Evolutionary conservation across 2,888 invertebrate species (phyloP).

Genomic region (Tanypteryx hageni): DNA sequence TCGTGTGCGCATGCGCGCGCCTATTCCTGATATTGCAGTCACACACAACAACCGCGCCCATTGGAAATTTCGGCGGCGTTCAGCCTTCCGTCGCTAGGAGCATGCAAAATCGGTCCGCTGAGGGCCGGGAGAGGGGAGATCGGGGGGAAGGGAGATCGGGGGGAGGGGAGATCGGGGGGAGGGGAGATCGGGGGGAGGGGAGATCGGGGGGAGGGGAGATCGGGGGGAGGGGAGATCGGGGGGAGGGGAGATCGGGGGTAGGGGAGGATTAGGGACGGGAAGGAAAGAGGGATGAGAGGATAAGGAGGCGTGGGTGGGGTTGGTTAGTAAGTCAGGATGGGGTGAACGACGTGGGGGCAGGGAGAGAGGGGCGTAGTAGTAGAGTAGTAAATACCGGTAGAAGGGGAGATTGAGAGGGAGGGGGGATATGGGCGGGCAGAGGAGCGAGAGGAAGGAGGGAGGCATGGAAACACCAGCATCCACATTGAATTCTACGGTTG

Average conservation of each 20-base stretch:
- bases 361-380: constrained; percentile 72
- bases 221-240: constrained; percentile 65
- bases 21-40: too few relatives aligned
- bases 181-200: constrained; percentile 67
- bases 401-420: not conserved
- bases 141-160: constrained; percentile 67
- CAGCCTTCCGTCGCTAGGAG: not conserved
- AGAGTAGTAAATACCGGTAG: constrained; percentile 69
- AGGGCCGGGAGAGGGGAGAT: constrained; percentile 48
- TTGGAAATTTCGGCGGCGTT: not conserved
- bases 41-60: too few relatives aligned
- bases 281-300: constrained; percentile 56
- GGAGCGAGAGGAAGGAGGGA: too few relatives aligned
- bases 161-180: constrained; percentile 67
- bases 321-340: too few relatives aligned
- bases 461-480: too few relatives aligned
- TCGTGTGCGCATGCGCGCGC: too few relatives aligned
- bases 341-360: constrained; percentile 73
- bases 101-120: not conserved
- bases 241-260: constrained; percentile 66
- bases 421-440: too few relatives aligned
- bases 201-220: constrained; percentile 66
- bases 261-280: constrained; percentile 69
- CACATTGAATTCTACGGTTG: too few relatives aligned
- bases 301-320: too few relatives aligned